A percentile compares a stretch with the other conserved stretches of the same genome.
Conservation (phyloP, 2,888 invertebrate genomes). For the Scaptodrosophila latifasciaeformis region DNA sequence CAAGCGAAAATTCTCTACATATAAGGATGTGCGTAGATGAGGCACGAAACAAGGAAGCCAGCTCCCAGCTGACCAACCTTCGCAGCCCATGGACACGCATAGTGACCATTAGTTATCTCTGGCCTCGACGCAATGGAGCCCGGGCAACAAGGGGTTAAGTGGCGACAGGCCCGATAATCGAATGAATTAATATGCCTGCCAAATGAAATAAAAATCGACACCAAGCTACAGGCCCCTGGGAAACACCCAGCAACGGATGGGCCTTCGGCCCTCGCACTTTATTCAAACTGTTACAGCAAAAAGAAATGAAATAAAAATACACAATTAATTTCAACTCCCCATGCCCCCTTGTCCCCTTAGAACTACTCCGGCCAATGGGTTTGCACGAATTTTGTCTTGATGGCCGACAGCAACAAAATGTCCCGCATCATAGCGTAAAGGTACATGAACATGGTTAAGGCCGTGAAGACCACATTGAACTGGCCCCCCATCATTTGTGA, state of each 20-base stretch:
- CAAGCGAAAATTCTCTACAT: too few relatives aligned
- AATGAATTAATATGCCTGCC: slow-evolving; percentile 57
- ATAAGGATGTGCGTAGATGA: too few relatives aligned
- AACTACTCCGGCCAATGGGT: not conserved
- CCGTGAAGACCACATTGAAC: not conserved
- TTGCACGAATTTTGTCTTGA: not conserved
- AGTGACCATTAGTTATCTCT: slow-evolving; percentile 49
- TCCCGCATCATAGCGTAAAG: not conserved
- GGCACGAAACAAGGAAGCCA: too few relatives aligned
- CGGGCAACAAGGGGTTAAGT: slow-evolving; percentile 16
- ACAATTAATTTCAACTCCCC: not conserved
- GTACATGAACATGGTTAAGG: not conserved
- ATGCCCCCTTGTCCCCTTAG: not conserved
- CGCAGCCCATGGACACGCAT: slow-evolving; percentile 46
- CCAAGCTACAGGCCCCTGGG: too few relatives aligned
- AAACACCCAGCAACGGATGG: too few relatives aligned
- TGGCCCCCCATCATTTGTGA: not conserved
- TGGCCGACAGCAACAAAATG: not conserved
- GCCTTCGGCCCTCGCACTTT: too few relatives aligned
- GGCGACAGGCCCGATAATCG: slow-evolving; percentile 45
- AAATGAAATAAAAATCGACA: slow-evolving; percentile 55
- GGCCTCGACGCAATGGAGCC: not conserved
- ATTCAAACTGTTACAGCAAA: too few relatives aligned
- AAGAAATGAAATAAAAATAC: too few relatives aligned
- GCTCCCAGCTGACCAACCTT: slow-evolving; percentile 14